Conservation (phyloP, 2,113 vertebrate genomes). For the Thalassarche chlororhynchos region DNA sequence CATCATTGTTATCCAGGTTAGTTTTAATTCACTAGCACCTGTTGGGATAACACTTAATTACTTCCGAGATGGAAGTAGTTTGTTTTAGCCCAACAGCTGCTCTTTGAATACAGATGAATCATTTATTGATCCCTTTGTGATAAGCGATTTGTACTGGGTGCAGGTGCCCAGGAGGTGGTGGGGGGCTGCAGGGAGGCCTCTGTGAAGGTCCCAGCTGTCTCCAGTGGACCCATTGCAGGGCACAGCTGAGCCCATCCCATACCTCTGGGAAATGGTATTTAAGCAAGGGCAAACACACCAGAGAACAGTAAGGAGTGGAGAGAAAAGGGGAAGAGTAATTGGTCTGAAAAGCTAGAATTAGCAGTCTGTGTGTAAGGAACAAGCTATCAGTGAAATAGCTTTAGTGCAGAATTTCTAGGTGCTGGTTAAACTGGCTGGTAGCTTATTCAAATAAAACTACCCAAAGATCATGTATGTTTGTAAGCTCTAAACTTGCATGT, state of each 20-base stretch:
- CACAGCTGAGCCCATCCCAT: not conserved
- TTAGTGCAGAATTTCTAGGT: not conserved
- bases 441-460: not conserved
- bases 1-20: not conserved
- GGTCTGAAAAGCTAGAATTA: fast-evolving
- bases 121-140: too few species aligned
- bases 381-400: not conserved
- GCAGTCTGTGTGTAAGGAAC: fast-evolving
- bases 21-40: not conserved
- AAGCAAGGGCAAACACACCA: fast-evolving
- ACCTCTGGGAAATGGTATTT: not conserved
- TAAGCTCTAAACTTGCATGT: fast-evolving
- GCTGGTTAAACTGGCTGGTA: not conserved
- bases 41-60: not conserved
- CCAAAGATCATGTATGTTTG: fast-evolving
- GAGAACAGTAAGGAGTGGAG: fast-evolving
- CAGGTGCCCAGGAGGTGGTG: not conserved
- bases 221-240: fast-evolving
- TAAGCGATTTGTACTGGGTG: not conserved
- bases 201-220: not conserved
- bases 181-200: fast-evolving
- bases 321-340: too few species aligned
- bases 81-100: not conserved
- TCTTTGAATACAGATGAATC: not conserved
- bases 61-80: not conserved